Base-by-base conservation (phyloP, 2,797 vertebrate genomes). In the Cossypha caffra region DNA sequence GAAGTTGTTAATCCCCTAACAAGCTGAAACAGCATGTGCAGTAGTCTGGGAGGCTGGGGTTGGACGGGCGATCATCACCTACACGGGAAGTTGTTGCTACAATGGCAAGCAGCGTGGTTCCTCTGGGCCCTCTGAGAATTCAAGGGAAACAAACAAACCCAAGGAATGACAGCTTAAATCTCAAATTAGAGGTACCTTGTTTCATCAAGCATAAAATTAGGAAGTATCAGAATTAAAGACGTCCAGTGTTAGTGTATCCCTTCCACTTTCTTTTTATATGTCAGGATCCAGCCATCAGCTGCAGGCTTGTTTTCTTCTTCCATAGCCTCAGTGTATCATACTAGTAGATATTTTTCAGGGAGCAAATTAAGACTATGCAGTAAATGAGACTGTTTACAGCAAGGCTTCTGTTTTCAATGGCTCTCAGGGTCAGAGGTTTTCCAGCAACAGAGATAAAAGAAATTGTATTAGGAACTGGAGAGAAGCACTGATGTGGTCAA, bases 1-100 rank as follows among this genome's bases (percentile, higher is more conserved):
- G 4, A 87, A 94, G 88, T 81, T 96, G 86, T 88, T 95, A 96
- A 93, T 93, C 58, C 82, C 55, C 64, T 86, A 94, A 93, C 61
- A 95, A 89, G 75, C 75, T 48, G 62, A 78, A 94, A 37, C 63
- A 85, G 86, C 50, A 45, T 64, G 88, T 59, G 69, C 31, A 2
- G 0, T 8, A 67, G 52, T 28, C 74, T 79, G 0, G 0, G 51
- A 86, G 57, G 72, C 82, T 0, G 0, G 68, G 40, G 48, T 11
- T 76, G 92, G 61, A 81, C 0, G 0, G 45, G 38, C 0, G 3
- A 88, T 52, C 81, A 63, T 52, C 63, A 71, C 61, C 59, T 67
- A 25, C 17, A 25, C 1, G 73, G 62, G 43, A 94, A 95, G 83
- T 62, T 81, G 62, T 37, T 78, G 73, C 78, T 67, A 57, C 61